Percentiles rank a stretch among this genome's conserved stretches.
phyloP scores from a whole-genome alignment of 1,140 invertebrate genomes.

The Octopus sinensis region DNA sequence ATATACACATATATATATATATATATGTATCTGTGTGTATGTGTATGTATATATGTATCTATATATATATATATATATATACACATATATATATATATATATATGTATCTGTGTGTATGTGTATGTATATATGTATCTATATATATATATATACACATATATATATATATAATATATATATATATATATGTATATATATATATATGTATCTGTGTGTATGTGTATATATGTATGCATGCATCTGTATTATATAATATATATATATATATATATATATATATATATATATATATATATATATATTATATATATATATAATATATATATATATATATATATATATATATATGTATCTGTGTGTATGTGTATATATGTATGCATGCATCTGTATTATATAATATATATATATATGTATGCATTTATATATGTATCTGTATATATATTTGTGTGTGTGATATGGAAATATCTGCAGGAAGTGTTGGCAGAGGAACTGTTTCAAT shows the following conservation, averaged over 20 bases:
- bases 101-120: background rate
- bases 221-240: background rate
- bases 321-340: too few relatives aligned
- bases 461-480: background rate
- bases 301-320: too few relatives aligned
- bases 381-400: too few relatives aligned
- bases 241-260: too few relatives aligned
- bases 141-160: conserved; percentile 17
- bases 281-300: too few relatives aligned
- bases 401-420: too few relatives aligned
- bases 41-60: background rate
- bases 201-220: background rate
- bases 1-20: background rate
- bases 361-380: too few relatives aligned
- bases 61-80: background rate
- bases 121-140: conserved; percentile 1
- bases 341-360: too few relatives aligned
- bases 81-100: background rate
- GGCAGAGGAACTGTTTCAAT: too few relatives aligned
- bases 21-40: background rate
- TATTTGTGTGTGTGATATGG: background rate
- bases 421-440: too few relatives aligned
- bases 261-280: too few relatives aligned
- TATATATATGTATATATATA: conserved; percentile 5
- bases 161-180: background rate